Evolutionary conservation across 2,888 invertebrate species (phyloP).

Genomic region (Cabera pusaria): DNA sequence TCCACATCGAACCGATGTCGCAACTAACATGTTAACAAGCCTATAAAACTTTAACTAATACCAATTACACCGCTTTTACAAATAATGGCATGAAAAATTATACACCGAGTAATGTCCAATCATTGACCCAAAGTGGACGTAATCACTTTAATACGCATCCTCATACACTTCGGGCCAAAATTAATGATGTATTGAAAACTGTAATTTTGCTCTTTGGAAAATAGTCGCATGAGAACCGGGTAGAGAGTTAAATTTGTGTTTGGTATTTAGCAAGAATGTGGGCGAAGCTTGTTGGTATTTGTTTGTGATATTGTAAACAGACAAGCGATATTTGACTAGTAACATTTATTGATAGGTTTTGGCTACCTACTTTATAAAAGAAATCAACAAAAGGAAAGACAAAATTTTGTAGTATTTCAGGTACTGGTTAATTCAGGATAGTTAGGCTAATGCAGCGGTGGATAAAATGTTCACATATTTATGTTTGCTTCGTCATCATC

Average conservation of each 20-base stretch:
- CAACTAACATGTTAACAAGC: slow-evolving; percentile 22
- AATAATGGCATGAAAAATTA: slow-evolving; percentile 68
- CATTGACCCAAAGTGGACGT: slow-evolving; percentile 66
- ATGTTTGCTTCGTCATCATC: too few relatives aligned
- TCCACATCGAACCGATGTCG: background rate
- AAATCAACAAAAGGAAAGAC: too few relatives aligned
- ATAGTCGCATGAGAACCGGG: slow-evolving; percentile 21
- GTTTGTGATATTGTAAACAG: background rate
- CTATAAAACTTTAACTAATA: slow-evolving; percentile 34
- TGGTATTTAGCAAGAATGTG: slow-evolving; percentile 1
- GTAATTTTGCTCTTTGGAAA: slow-evolving; percentile 55
- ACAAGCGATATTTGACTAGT: slow-evolving; percentile 2
- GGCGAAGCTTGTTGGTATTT: slow-evolving; percentile 10
- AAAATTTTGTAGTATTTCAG: too few relatives aligned
- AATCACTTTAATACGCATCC: slow-evolving; percentile 67
- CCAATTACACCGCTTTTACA: slow-evolving; percentile 63
- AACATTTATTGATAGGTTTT: too few relatives aligned
- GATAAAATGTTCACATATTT: too few relatives aligned
- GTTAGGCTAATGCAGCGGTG: too few relatives aligned
- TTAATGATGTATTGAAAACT: slow-evolving; percentile 65
- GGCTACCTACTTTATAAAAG: too few relatives aligned
- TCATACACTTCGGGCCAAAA: slow-evolving; percentile 60
- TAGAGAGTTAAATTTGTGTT: slow-evolving; percentile 1
- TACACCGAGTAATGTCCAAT: slow-evolving; percentile 70
- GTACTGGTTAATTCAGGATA: too few relatives aligned